phyloP scores from a whole-genome alignment of 1,140 invertebrate genomes.

The Drosophila murphyi region DNA sequence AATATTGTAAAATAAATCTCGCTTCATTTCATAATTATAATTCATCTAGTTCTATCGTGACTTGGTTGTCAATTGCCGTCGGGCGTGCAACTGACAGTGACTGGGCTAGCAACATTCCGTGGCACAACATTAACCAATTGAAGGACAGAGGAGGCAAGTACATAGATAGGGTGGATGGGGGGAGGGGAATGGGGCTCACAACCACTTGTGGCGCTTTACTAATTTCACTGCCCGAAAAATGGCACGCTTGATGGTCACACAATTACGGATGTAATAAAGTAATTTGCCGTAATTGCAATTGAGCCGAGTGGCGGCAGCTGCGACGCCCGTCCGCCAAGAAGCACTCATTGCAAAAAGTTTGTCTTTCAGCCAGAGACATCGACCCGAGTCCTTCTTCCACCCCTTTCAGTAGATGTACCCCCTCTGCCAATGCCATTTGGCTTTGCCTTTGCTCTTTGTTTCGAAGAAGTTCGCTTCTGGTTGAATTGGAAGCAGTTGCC shows the following conservation, averaged over 20 bases:
- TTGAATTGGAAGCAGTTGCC: conserved; percentile 5
- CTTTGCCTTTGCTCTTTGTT: conserved; percentile 47
- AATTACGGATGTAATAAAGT: conserved; percentile 84
- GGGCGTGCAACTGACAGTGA: conserved; percentile 33
- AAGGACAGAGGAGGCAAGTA: conserved; percentile 7
- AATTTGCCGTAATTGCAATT: conserved; percentile 84
- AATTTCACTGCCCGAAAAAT: conserved; percentile 76
- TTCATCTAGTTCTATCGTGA: background rate
- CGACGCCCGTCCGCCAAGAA: conserved; percentile 26
- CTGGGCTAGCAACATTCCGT: conserved; percentile 37
- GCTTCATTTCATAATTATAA: no score
- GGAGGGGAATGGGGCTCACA: conserved; percentile 12
- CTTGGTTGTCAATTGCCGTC: conserved; percentile 49
- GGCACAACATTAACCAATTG: conserved; percentile 24
- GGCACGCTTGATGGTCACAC: conserved; percentile 83
- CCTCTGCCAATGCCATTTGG: no score
- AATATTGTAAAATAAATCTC: no score
- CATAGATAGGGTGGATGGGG: conserved; percentile 4
- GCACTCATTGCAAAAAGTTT: conserved; percentile 45
- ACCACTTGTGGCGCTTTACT: conserved; percentile 77
- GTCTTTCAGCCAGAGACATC: conserved; percentile 24
- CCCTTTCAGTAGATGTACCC: conserved; percentile 3
- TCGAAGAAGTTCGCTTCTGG: conserved; percentile 43
- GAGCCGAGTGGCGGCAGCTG: conserved; percentile 61
- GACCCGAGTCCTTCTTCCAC: conserved; percentile 3